Evolutionary conservation across 2,797 vertebrate genomes (phyloP).

Genomic region (Columba guinea): DNA sequence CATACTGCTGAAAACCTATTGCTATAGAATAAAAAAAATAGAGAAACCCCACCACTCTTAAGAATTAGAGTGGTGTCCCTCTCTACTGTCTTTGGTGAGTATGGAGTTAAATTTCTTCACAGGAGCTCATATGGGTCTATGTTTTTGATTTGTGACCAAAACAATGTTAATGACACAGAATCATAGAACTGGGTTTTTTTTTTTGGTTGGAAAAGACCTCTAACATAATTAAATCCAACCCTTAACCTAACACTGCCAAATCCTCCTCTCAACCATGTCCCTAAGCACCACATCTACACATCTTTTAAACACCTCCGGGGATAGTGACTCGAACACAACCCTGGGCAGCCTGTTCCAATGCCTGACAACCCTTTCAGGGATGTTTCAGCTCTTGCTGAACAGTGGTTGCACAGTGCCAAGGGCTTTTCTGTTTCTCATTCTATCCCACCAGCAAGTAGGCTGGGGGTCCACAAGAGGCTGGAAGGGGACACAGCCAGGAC

Average conservation of each 20-base stretch:
- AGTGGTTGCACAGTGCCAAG: background rate
- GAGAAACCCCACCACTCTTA: fast-evolving
- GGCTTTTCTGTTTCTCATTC: background rate
- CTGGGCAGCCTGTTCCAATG: no score
- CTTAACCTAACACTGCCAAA: no score
- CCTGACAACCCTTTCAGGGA: no score
- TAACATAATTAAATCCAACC: no score
- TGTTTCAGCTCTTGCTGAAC: background rate
- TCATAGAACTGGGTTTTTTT: no score
- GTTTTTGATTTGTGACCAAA: background rate
- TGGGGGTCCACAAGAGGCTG: fast-evolving
- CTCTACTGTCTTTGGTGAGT: background rate
- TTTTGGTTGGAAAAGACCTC: no score
- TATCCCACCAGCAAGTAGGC: fast-evolving
- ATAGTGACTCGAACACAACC: no score
- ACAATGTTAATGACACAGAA: background rate
- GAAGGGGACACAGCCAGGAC: background rate
- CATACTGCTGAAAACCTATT: background rate
- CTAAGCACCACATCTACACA: no score
- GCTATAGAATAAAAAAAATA: background rate
- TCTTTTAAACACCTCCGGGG: no score
- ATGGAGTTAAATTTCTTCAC: background rate
- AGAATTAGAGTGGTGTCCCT: background rate
- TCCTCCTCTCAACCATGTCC: no score
- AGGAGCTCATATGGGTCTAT: background rate